These are phyloP conservation scores for Nemoura dubitans DNA, from an alignment of 2,888 invertebrate genomes.

Conservation along the genomic window DNA sequence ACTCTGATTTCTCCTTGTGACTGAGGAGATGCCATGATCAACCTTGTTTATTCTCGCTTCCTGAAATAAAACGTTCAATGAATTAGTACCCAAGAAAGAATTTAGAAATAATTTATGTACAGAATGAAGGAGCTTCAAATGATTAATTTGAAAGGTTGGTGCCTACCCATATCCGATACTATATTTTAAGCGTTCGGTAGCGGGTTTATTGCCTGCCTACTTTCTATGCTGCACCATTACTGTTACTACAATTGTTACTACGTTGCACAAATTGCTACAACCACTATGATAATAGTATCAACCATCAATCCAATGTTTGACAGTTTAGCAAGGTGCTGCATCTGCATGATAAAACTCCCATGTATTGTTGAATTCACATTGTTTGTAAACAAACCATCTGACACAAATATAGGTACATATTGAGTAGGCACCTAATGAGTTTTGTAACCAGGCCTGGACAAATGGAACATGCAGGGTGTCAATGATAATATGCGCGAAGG, in stretches of 20 bases:
- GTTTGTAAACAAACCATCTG: constrained; percentile 12
- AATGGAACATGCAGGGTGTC: background rate
- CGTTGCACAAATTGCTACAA: too few species aligned
- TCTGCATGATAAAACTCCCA: background rate
- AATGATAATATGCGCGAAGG: background rate
- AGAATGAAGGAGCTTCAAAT: too few species aligned
- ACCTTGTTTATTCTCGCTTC: background rate
- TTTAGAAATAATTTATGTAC: too few species aligned
- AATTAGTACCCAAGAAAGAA: too few species aligned
- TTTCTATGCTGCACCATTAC: too few species aligned
- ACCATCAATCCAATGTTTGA: background rate
- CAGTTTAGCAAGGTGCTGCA: background rate
- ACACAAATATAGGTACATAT: background rate
- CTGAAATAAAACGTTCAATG: background rate
- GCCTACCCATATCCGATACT: too few species aligned
- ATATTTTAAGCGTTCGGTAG: too few species aligned
- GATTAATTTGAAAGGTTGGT: too few species aligned
- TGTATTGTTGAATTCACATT: background rate
- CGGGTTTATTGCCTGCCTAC: too few species aligned
- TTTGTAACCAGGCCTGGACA: background rate
- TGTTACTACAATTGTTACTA: too few species aligned
- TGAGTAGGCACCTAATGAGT: too few species aligned
- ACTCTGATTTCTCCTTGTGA: constrained; percentile 43
- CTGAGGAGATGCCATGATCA: constrained; percentile 39
- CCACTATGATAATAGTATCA: background rate